Evolutionary conservation across 2,797 vertebrate genomes (phyloP).

Genomic region (Ctenopoma kingsleyae): DNA sequence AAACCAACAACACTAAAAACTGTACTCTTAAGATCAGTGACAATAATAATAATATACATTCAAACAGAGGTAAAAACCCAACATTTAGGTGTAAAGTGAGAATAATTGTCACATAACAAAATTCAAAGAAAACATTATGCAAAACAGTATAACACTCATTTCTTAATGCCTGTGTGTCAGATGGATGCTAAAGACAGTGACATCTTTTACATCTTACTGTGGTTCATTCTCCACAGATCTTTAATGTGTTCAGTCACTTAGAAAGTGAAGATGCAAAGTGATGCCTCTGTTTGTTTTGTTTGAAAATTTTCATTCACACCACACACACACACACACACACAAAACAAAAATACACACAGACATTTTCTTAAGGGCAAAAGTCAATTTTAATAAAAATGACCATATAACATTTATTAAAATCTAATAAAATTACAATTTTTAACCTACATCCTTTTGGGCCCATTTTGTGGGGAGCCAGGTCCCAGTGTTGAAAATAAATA

Average conservation of each 20-base stretch:
- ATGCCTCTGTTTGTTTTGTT: too few relatives aligned
- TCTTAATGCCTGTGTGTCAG: neutral
- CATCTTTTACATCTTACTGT: too few relatives aligned
- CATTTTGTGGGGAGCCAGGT: constrained; percentile 71
- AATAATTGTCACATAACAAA: constrained; percentile 1
- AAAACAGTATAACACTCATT: neutral
- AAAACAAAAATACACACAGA: constrained; percentile 3
- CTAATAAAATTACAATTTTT: constrained; percentile 87
- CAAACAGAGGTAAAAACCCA: neutral
- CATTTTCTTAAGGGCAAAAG: constrained; percentile 68
- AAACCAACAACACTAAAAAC: too few relatives aligned
- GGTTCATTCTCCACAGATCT: too few relatives aligned
- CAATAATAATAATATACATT: too few relatives aligned
- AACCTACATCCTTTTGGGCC: constrained; percentile 77
- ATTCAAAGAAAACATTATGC: neutral
- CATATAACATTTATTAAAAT: constrained; percentile 90
- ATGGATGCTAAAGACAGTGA: neutral
- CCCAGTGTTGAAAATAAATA: constrained; percentile 87
- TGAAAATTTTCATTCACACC: neutral
- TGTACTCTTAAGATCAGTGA: too few relatives aligned
- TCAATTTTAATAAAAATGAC: constrained; percentile 89
- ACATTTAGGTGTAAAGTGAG: neutral
- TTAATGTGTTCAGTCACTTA: too few relatives aligned
- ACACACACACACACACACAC: constrained; percentile 10
- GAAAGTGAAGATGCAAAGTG: too few relatives aligned